Evolutionary conservation across 1,140 invertebrate genomes (phyloP), one percentile per base, ranked within the genome.

Genomic region (Portunus trituberculatus): DNA sequence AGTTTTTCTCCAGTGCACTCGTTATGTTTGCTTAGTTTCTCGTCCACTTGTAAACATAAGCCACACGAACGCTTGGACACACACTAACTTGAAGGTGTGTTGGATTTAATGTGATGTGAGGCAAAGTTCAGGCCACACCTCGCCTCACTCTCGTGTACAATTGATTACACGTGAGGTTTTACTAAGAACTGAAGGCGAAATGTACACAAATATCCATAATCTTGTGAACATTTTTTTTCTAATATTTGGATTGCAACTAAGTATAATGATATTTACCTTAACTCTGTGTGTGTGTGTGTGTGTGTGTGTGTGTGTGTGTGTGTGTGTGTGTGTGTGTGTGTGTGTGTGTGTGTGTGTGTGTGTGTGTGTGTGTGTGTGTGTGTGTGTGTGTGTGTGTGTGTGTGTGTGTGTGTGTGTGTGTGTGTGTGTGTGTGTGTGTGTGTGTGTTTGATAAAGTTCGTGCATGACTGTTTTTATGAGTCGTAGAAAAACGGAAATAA

Each of bases 351-450:
- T 48, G 48, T 89, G 39, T 46, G 39, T 76, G 59, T 76, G 59
- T 76, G 59, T 76, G 59, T 20, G 10, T n/a, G 67, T 76, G 67
- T 76, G n/a, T 76, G n/a, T 76, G 67, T 76, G 1, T 59, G 52
- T 59, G 52, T 59, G 52, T 59, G 52, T 59, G 52, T 59, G 52
- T 59, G 52, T 59, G 52, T 59, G 52, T 59, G 52, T 59, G 52
- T 59, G 52, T 59, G 52, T 59, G 52, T 12, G 29, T 88, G 32
- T 76, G 67, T 76, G 20, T 76, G n/a, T 76, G 67, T 76, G 67
- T 76, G 67, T 25, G 67, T 76, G 67, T 25, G 67, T 76, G 67
- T 25, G 67, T 46, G n/a, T 90, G 48, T 39, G 88, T 90, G 88
- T 28, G 45, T 52, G 48, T 90, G 25, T 28, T 14, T 76, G 20